These are phyloP conservation scores for Trachurus trachurus DNA, from an alignment of 2,797 vertebrate species.

Conservation along the genomic window DNA sequence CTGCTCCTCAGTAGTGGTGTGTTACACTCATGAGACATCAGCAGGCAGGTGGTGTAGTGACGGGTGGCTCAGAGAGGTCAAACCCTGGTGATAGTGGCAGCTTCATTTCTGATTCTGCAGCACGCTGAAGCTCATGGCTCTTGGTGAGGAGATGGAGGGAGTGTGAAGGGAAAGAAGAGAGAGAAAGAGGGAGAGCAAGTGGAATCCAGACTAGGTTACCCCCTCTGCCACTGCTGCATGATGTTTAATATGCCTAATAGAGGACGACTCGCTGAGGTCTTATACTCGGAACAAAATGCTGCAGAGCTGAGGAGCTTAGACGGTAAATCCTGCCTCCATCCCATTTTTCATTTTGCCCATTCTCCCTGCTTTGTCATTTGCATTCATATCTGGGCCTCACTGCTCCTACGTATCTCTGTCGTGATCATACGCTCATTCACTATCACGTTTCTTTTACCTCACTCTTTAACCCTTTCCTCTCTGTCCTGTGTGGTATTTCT, in stretches of 20 bases:
- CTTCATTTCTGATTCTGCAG: slow-evolving; percentile 75
- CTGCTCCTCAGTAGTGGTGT: slow-evolving; percentile 33
- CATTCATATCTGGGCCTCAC: slow-evolving; percentile 43
- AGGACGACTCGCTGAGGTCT: slow-evolving; percentile 52
- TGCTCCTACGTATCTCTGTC: slow-evolving; percentile 6
- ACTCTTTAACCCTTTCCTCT: slow-evolving; percentile 16
- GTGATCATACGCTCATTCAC: slow-evolving; percentile 17
- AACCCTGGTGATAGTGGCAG: slow-evolving; percentile 59
- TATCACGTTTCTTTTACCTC: slow-evolving; percentile 16
- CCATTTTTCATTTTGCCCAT: slow-evolving; percentile 56
- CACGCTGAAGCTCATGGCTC: slow-evolving; percentile 15
- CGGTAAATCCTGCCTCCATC: slow-evolving; percentile 67
- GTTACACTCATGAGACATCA: slow-evolving; percentile 60
- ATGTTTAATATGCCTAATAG: slow-evolving; percentile 69
- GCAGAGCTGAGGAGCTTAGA: slow-evolving; percentile 70
- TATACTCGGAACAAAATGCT: slow-evolving; percentile 58
- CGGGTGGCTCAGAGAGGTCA: slow-evolving; percentile 75
- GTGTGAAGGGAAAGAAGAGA: slow-evolving; percentile 14
- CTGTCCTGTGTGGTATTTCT: not conserved
- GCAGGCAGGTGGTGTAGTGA: slow-evolving; percentile 71
- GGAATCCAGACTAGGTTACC: slow-evolving; percentile 41
- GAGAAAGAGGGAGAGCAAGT: slow-evolving; percentile 10
- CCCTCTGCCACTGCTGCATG: slow-evolving; percentile 56
- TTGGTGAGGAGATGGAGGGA: slow-evolving; percentile 26
- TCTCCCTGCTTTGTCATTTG: slow-evolving; percentile 49